Evolutionary conservation across 2,113 vertebrate species (phyloP), one percentile per base, ranked within the genome.

Genomic region (Pedetes capensis): DNA sequence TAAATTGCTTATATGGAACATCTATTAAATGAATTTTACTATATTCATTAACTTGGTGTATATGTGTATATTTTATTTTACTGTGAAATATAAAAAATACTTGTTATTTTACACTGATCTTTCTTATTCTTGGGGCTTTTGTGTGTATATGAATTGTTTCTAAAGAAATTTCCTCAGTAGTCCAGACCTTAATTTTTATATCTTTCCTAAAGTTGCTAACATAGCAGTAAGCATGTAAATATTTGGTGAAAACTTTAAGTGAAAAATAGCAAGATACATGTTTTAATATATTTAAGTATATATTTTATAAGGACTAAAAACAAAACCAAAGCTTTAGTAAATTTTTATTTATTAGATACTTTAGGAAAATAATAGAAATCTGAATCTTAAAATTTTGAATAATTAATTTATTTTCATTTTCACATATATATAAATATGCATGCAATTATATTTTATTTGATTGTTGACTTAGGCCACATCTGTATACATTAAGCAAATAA

Each of bases 1-100:
- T 47, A 78, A 78, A 81, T 27, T 89, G 49, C 89, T 97, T 92
- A 76, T 74, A 39, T 90, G 44, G 55, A 92, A 92, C 16, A 93
- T 93, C 32, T 85, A 95, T 94, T 92, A 94, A 97, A 95, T 88
- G 84, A 91, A 93, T 96, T 95, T 75, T 22, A 79, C 34, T 89
- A 87, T 93, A 80, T 96, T 91, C 94, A 79, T 90, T 96, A 96
- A 93, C 71, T 82, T 57, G 18, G 12, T 55, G 32, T 89, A 39
- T 47, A 25, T 79, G 20, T 78, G 76, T 64, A 6, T 57, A 14
- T 91, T 87, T 96, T 89, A 84, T 66, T 95, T 90, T 90, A 90
- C 87, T 81, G 34, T 92, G 49, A 80, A 81, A 92, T 81, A 80
- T 79, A 29, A 6, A 47, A 71, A 92, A 78, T n/a, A 89, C 8